Evolutionary conservation across 2,888 invertebrate genomes (phyloP), one percentile per base, ranked within the genome.

Genomic region (Oscheius sp.): DNA sequence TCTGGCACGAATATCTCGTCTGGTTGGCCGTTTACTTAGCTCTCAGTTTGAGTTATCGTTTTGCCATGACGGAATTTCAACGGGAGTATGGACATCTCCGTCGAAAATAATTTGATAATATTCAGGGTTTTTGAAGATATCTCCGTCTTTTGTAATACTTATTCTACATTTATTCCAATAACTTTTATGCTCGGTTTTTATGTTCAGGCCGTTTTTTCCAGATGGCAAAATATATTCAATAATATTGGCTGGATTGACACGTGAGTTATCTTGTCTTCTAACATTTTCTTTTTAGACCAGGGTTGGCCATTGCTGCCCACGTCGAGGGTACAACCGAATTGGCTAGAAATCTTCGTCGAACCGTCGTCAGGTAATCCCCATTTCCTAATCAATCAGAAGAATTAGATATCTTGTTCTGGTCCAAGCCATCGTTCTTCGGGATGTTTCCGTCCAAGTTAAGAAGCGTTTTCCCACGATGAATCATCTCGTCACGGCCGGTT

Each of bases 231-330:
- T 16, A 80, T 86, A n/a, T 86, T 87, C 74, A 79, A 79, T 35
- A 87, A 87, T 69, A 77, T 87, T n/a, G 87, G 87, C 46, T 87
- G 87, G 87, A 85, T 87, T 53, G 87, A 87, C 73, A 83, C 84
- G 85, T 85, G 53, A 29, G 76, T 21, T 13, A 5, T 3, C 49
- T 49, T 49, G 6, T 21, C 13, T 18, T 49, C 21, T 49, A 5
- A 5, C 3, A 7, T 49, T 18, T 18, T 49, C 21, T 49, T 13
- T 66, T 27, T 12, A 66, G 52, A 29, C 18, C 35, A 27, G 66
- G 49, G 2, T n/a, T 66, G 35, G 66, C 66, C 13, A 35, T 66
- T 12, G 66, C 66, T n/a, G 52, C 66, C 12, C 66, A 66, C 21
- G 66, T 66, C 1, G 66, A 66, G 27, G 66, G 66, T 3, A 66